Evolutionary conservation across 2,113 vertebrate species (phyloP).

Genomic region (Eretmochelys imbricata): DNA sequence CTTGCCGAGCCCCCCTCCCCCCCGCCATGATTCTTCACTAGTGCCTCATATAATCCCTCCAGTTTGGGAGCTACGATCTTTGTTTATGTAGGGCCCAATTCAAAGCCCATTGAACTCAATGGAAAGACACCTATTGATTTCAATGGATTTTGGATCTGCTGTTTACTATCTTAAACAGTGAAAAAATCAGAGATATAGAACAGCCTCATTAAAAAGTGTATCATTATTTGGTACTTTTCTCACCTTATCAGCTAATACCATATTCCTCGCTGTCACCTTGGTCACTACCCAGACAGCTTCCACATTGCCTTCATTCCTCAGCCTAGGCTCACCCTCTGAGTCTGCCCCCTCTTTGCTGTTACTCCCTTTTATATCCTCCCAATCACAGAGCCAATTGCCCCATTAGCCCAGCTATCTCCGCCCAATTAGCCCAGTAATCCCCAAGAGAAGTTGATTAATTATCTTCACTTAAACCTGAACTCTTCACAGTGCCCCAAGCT

Average conservation of each 20-base stretch:
- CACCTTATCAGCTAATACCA: background rate
- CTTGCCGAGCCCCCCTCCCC: background rate
- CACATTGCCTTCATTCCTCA: background rate
- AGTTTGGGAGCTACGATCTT: background rate
- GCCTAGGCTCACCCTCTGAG: background rate
- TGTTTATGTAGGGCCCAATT: accelerated
- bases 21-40: background rate
- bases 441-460: background rate
- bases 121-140: background rate
- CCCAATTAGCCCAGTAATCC: background rate
- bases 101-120: background rate
- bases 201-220: background rate
- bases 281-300: background rate
- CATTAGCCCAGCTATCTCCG: background rate
- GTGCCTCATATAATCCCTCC: background rate
- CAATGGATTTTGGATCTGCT: background rate
- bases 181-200: background rate
- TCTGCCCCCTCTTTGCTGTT: background rate
- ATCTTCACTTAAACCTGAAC: background rate
- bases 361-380: background rate
- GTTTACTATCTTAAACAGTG: background rate
- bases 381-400: background rate
- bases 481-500: background rate
- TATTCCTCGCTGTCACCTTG: background rate
- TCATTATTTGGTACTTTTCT: background rate